Percentiles rank a stretch among this genome's conserved stretches.
Evolutionary conservation across 2,113 vertebrate species (phyloP).

Genomic region (Chrysemys picta): DNA sequence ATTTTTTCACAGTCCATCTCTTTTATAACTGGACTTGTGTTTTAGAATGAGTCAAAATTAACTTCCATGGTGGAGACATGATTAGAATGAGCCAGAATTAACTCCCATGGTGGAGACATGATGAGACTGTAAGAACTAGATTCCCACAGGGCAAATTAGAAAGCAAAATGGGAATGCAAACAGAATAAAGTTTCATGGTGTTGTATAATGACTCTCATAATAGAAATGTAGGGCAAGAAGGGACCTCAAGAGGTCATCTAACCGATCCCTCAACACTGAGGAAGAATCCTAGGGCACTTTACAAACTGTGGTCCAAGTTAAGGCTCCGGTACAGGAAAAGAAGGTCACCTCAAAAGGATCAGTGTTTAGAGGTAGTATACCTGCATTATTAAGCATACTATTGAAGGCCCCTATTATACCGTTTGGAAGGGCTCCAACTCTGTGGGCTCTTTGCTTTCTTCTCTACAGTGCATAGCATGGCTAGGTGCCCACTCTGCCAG

Average conservation of each 20-base stretch:
- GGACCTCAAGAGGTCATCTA: no score
- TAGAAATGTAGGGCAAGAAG: background rate
- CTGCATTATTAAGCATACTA: no score
- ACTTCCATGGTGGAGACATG: rapidly evolving
- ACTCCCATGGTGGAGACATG: rapidly evolving
- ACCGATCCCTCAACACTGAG: no score
- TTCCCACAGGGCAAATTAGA: rapidly evolving
- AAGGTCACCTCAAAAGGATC: background rate
- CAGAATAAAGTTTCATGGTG: background rate
- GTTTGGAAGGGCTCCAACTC: no score
- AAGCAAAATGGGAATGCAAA: background rate
- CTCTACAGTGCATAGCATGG: no score
- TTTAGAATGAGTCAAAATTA: background rate
- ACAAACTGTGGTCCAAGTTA: background rate
- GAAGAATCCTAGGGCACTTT: background rate
- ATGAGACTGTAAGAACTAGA: background rate
- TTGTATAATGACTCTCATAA: background rate
- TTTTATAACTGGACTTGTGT: background rate
- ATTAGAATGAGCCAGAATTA: background rate
- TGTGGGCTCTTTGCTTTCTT: no score
- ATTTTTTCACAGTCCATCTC: background rate
- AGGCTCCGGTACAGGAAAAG: background rate
- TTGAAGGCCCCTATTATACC: no score
- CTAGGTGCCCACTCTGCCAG: no score
- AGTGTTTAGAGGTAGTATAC: no score